Conservation (phyloP, 2,113 vertebrate species). For the Rhinoptilus africanus region DNA sequence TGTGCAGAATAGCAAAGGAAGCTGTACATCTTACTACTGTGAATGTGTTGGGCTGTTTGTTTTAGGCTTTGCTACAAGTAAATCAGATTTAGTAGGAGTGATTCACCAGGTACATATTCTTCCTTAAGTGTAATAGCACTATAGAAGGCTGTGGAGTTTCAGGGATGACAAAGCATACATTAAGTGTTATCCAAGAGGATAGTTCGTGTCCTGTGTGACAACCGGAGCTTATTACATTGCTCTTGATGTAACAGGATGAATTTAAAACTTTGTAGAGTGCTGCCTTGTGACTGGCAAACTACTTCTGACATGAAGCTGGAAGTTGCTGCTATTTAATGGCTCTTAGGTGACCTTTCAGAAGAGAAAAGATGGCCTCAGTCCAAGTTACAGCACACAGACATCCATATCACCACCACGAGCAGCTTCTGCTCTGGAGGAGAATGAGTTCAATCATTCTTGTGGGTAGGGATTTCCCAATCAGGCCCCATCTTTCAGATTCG, state of each 20-base stretch:
- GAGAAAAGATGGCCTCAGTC: not conserved
- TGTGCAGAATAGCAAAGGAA: slow-evolving; percentile 30
- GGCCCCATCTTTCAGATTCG: not conserved
- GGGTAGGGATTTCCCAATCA: not conserved
- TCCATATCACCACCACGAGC: not conserved
- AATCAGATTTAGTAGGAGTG: slow-evolving; percentile 52
- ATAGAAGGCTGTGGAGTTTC: not conserved
- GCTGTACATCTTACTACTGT: not conserved
- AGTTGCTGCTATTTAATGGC: slow-evolving; percentile 14
- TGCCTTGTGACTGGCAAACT: slow-evolving; percentile 31
- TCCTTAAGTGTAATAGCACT: slow-evolving; percentile 22
- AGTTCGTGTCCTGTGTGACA: slow-evolving; percentile 2
- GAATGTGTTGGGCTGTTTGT: slow-evolving; percentile 31
- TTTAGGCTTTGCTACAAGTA: slow-evolving; percentile 44
- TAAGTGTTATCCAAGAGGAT: slow-evolving; percentile 23
- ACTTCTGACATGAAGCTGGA: not conserved
- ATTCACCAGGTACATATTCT: slow-evolving; percentile 42
- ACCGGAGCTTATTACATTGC: slow-evolving; percentile 16
- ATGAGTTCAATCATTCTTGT: not conserved
- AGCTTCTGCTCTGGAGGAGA: not conserved
- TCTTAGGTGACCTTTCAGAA: slow-evolving; percentile 34
- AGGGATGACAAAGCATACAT: slow-evolving; percentile 52
- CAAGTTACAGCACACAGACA: not conserved
- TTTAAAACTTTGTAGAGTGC: slow-evolving; percentile 49
- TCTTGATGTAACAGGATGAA: slow-evolving; percentile 21